These are phyloP conservation scores for Epinephelus fuscoguttatus DNA, from an alignment of 2,113 vertebrate species.

Conservation along the genomic window DNA sequence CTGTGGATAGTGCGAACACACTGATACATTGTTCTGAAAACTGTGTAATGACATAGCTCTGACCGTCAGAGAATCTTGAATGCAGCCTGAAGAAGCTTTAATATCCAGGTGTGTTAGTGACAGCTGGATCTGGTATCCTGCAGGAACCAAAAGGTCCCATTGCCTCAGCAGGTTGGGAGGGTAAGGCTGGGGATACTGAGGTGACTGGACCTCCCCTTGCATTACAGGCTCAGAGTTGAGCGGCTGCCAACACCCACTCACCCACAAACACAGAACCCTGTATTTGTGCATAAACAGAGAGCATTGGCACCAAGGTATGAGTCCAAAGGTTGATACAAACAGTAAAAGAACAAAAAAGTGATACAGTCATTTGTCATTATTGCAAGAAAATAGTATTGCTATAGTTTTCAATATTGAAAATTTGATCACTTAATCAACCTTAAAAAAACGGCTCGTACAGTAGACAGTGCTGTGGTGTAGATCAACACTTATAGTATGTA, in stretches of 20 bases:
- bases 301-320: background rate
- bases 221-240: slow-evolving; percentile 28
- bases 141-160: slow-evolving; percentile 86
- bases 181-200: slow-evolving; percentile 89
- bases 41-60: background rate
- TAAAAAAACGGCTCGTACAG: background rate
- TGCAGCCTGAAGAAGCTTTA: slow-evolving; percentile 86
- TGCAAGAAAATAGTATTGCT: too few species aligned
- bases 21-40: too few species aligned
- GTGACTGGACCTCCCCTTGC: slow-evolving; percentile 88
- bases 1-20: too few species aligned
- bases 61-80: slow-evolving; percentile 91
- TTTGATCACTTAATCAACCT: too few species aligned
- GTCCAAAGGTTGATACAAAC: slow-evolving; percentile 45
- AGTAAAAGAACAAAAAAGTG: too few species aligned
- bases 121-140: slow-evolving; percentile 87
- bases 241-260: slow-evolving; percentile 47
- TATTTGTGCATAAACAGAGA: slow-evolving; percentile 28
- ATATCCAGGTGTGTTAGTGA: slow-evolving; percentile 88
- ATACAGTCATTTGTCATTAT: too few species aligned
- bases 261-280: slow-evolving; percentile 73
- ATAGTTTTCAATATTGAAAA: too few species aligned
- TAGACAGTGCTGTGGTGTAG: background rate
- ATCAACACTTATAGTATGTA: background rate
- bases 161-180: slow-evolving; percentile 79